A percentile compares a stretch with the other conserved stretches of the same genome.
Evolutionary conservation across 2,113 vertebrate species (phyloP).

Genomic region (Pseudorhombus dupliciocellatus): DNA sequence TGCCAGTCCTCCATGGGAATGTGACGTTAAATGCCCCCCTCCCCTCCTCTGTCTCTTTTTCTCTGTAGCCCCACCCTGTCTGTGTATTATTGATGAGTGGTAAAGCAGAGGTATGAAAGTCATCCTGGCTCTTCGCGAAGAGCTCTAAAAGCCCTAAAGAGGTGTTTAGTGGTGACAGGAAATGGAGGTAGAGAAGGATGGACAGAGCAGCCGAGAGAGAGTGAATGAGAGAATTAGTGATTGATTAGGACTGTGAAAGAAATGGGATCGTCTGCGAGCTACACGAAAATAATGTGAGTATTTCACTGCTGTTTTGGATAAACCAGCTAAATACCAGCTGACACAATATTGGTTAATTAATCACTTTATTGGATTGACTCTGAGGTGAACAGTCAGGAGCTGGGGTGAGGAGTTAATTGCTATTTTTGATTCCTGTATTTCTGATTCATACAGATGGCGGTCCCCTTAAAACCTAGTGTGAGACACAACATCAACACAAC

Average conservation of each 20-base stretch:
- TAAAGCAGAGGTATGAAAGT: slow-evolving; percentile 60
- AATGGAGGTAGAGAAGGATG: slow-evolving; percentile 53
- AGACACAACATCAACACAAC: neutral
- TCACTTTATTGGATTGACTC: slow-evolving; percentile 3
- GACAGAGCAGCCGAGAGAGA: slow-evolving; percentile 26
- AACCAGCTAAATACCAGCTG: slow-evolving; percentile 8
- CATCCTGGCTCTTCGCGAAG: slow-evolving; percentile 43
- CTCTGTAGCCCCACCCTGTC: neutral
- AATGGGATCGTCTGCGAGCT: slow-evolving; percentile 41
- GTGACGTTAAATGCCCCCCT: neutral
- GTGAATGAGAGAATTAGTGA: slow-evolving; percentile 33
- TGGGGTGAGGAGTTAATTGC: no score
- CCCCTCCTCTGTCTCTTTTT: neutral
- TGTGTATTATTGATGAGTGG: slow-evolving; percentile 68
- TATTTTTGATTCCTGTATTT: neutral
- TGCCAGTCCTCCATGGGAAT: neutral
- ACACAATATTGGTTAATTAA: neutral
- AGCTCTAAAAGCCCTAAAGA: slow-evolving; percentile 69
- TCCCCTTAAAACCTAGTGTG: slow-evolving; percentile 30
- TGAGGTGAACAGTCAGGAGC: neutral
- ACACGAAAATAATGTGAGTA: slow-evolving; percentile 1
- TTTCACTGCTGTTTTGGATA: neutral
- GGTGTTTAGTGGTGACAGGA: slow-evolving; percentile 72
- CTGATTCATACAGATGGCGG: neutral
- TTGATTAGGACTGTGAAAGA: slow-evolving; percentile 42